These are phyloP conservation scores for Rhopalosiphum maidis DNA, from an alignment of 1,140 invertebrate species.

Conservation along the genomic window DNA sequence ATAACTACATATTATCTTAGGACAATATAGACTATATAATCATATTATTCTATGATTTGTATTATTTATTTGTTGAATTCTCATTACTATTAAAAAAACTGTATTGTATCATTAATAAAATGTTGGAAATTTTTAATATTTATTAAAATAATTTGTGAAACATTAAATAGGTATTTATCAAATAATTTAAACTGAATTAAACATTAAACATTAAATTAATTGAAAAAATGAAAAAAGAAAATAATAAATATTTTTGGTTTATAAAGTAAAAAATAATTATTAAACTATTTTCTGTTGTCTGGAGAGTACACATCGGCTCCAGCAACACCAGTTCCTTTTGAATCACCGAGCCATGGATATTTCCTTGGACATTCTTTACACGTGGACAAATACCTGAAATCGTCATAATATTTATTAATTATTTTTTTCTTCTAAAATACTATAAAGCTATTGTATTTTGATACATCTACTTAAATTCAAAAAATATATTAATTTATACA, in stretches of 20 bases:
- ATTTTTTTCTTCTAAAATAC: neutral
- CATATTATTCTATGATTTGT: neutral
- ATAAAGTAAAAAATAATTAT: neutral
- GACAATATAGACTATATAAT: neutral
- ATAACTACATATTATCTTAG: neutral
- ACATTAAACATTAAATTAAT: neutral
- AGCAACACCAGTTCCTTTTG: constrained; percentile 79
- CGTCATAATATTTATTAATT: neutral
- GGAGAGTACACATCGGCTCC: constrained; percentile 83
- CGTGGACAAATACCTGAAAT: constrained; percentile 81
- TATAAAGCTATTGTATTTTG: neutral
- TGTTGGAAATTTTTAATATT: neutral
- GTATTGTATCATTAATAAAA: neutral
- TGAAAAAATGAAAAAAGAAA: neutral
- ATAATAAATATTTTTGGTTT: constrained; percentile 52
- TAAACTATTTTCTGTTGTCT: constrained; percentile 65
- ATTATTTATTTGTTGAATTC: neutral
- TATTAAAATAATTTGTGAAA: neutral
- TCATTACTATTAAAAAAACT: neutral
- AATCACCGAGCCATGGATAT: constrained; percentile 87
- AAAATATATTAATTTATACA: too few species aligned
- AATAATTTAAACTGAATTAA: neutral
- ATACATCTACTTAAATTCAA: neutral
- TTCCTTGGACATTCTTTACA: constrained; percentile 85
- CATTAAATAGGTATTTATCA: neutral